These are phyloP conservation scores for Spinus pinus DNA, from an alignment of 2,797 vertebrate genomes.

Conservation along the genomic window DNA sequence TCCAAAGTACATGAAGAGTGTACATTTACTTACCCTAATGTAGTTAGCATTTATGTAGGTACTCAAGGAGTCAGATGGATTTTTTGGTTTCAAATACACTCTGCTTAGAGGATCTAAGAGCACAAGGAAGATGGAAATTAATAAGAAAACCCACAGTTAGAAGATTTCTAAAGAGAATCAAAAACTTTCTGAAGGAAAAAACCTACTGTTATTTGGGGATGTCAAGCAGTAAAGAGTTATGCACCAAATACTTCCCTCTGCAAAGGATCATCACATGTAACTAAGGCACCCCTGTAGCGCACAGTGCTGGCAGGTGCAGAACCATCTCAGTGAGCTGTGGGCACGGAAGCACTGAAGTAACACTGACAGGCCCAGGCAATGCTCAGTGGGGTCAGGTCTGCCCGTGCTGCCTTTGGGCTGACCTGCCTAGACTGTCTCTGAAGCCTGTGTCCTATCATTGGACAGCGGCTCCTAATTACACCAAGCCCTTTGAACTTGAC, in stretches of 20 bases:
- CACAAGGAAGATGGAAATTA: constrained; percentile 56
- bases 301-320: not conserved
- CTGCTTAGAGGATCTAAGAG: constrained; percentile 91
- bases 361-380: not conserved
- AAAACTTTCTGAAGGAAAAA: not conserved
- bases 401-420: not conserved
- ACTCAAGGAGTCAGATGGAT: constrained; percentile 83
- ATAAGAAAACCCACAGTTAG: constrained; percentile 36
- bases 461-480: not conserved
- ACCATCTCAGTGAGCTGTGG: not conserved
- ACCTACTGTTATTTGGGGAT: not conserved
- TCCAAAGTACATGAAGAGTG: constrained; percentile 8
- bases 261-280: not conserved
- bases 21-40: constrained; percentile 84
- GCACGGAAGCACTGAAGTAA: not conserved
- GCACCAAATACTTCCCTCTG: not conserved
- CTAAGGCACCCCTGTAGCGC: not conserved
- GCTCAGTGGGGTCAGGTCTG: not conserved
- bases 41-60: constrained; percentile 98
- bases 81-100: constrained; percentile 89
- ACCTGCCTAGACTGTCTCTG: not conserved
- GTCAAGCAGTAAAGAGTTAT: not conserved
- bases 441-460: not conserved
- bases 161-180: not conserved
- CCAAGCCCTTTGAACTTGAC: not conserved